Evolutionary conservation across 2,113 vertebrate genomes (phyloP).

Genomic region (Ptilonorhynchus violaceus): DNA sequence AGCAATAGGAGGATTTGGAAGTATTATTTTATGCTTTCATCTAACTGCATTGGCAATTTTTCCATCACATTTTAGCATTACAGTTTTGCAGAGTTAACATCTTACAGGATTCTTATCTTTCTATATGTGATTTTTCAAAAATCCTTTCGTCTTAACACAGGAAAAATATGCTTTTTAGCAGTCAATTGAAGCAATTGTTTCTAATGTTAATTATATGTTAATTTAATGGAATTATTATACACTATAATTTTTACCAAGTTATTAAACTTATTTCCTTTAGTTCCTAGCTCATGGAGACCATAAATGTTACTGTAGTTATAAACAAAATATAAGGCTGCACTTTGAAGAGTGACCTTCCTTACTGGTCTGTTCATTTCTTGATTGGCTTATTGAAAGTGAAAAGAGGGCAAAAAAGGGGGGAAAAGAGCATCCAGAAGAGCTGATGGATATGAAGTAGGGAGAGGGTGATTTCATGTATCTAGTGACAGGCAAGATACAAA

Average conservation of each 20-base stretch:
- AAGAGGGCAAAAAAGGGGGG: background rate
- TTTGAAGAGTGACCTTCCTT: background rate
- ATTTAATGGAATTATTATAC: background rate
- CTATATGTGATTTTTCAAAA: background rate
- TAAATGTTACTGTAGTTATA: background rate
- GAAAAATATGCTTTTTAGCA: background rate
- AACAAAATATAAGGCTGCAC: background rate
- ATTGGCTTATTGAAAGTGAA: background rate
- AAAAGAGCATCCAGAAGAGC: background rate
- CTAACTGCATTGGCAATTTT: background rate
- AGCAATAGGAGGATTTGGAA: background rate
- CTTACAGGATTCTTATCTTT: background rate
- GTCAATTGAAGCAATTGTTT: background rate
- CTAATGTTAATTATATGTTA: background rate
- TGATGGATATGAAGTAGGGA: background rate
- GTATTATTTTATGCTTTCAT: background rate
- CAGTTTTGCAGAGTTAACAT: background rate
- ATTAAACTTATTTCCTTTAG: background rate
- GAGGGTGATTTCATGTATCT: background rate
- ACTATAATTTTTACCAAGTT: background rate
- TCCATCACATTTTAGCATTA: background rate
- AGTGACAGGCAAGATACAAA: background rate
- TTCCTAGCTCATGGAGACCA: background rate
- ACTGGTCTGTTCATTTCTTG: background rate
- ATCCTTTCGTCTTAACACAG: background rate